Percentiles rank a stretch among this genome's conserved stretches.
These are phyloP conservation scores for Xenentodon cancila DNA, from an alignment of 2,797 vertebrate genomes.

Conservation along the genomic window DNA sequence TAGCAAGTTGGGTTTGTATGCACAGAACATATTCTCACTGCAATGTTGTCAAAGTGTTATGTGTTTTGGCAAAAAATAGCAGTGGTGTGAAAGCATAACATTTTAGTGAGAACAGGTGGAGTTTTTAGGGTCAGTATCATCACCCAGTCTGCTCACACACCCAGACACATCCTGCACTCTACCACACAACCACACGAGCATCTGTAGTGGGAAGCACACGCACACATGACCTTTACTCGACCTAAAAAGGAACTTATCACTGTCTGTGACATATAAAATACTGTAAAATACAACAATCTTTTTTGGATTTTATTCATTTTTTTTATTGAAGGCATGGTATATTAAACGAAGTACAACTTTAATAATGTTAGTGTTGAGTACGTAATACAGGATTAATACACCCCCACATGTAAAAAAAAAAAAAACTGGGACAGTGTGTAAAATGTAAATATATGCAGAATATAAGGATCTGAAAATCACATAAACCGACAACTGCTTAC, in stretches of 20 bases:
- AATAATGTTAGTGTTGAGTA: too few species aligned
- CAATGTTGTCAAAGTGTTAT: constrained; percentile 8
- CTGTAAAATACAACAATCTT: constrained; percentile 6
- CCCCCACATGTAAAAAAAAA: too few species aligned
- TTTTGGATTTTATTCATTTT: neutral
- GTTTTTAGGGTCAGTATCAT: constrained; percentile 28
- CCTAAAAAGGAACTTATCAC: constrained; percentile 3
- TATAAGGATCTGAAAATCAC: too few species aligned
- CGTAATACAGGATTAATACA: too few species aligned
- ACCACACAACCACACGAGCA: neutral
- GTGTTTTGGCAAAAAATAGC: neutral
- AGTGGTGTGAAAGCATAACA: neutral
- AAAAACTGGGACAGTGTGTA: too few species aligned
- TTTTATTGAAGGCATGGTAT: too few species aligned
- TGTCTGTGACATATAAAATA: neutral
- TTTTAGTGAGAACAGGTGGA: constrained; percentile 14
- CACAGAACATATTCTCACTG: neutral
- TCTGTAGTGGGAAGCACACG: constrained; percentile 3
- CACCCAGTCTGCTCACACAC: neutral
- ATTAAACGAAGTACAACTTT: too few species aligned
- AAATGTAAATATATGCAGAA: too few species aligned
- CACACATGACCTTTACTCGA: constrained; percentile 1
- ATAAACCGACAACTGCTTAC: too few species aligned
- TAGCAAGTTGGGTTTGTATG: constrained; percentile 1
- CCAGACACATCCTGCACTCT: neutral